Base-by-base conservation (phyloP, 1,140 invertebrate species). In the Aphis gossypii region DNA sequence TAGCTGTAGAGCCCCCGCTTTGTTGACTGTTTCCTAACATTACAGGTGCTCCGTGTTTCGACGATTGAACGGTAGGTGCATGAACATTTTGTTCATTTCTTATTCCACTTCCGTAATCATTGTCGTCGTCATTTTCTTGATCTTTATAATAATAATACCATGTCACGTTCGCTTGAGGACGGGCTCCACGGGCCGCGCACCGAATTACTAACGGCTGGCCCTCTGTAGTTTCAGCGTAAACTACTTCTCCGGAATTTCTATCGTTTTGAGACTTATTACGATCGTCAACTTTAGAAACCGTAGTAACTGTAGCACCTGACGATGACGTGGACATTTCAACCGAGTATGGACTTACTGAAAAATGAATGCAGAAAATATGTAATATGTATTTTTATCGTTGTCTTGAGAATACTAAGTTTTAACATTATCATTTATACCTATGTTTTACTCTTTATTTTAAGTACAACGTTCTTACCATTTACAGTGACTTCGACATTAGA, bases 121-220 rank as follows among this genome's bases (percentile, higher is more conserved):
- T 76, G 54, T 60, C 89, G 6, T 44, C 38, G 11, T 90, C 54
- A 35, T 90, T 25, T 68, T 54, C 90, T 48, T 48, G 44, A 35
- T 93, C 92, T 25, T 93, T 86, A 25, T 93, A 83, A 35, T 93
- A 93, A 86, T 93, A 93, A 95, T 96, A 98, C 98, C 98, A 99
- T 56, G 97, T 97, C 83, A 98, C 96, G 94, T 97, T 97, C 5
- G 98, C 98, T 1, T 97, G 96, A 2, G 98, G 98, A 83, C 97
- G 96, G 1, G 98, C 98, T 0, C 97, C 98, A 68, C 96, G 96
- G 3, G 98, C 96, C 46, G 96, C 96, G 95, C 98, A 99, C 94
- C 97, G 96, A 48, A 98, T 96, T 41, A 97, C 96, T 30, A 93
- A 54, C 25, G 68, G 68, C 60, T 84, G 76, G 20, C 92, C 92